Conservation (phyloP, 2,797 vertebrate genomes). For the Crenuchus spilurus region DNA sequence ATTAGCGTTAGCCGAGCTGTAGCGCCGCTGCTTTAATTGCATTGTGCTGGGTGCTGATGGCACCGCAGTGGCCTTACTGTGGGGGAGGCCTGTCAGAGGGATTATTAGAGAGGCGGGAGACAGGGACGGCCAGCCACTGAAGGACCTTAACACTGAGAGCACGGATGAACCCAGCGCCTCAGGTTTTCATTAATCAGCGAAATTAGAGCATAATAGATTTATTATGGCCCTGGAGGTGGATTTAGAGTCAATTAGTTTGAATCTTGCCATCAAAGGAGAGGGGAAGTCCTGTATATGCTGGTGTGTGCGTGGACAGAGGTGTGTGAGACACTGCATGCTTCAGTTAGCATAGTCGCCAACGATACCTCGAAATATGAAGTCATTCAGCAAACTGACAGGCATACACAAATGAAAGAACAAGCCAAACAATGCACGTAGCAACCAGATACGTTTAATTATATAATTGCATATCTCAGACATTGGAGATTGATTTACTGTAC, state of each 20-base stretch:
- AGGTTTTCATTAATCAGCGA: conserved; percentile 47
- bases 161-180: not conserved
- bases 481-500: conserved; percentile 54
- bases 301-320: conserved; percentile 30
- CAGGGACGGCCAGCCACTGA: conserved; percentile 88
- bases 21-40: conserved; percentile 90
- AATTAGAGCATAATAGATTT: conserved; percentile 89
- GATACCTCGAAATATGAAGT: conserved; percentile 36
- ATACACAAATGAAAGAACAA: conserved; percentile 46
- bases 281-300: conserved; percentile 19
- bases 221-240: conserved; percentile 86
- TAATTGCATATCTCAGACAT: conserved; percentile 60
- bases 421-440: conserved; percentile 64
- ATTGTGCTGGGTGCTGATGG: conserved; percentile 89
- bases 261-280: conserved; percentile 83
- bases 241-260: conserved; percentile 91
- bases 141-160: conserved; percentile 85
- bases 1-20: conserved; percentile 85
- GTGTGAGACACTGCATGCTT: not conserved
- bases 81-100: conserved; percentile 84
- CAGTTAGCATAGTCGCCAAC: conserved; percentile 30
- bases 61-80: conserved; percentile 82
- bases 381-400: conserved; percentile 29
- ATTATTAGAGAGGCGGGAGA: conserved; percentile 89
- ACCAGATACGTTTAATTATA: conserved; percentile 76